Percentiles rank a stretch among this genome's conserved stretches.
Evolutionary conservation across 2,888 invertebrate genomes (phyloP).

Genomic region (Lysandra bellargus): DNA sequence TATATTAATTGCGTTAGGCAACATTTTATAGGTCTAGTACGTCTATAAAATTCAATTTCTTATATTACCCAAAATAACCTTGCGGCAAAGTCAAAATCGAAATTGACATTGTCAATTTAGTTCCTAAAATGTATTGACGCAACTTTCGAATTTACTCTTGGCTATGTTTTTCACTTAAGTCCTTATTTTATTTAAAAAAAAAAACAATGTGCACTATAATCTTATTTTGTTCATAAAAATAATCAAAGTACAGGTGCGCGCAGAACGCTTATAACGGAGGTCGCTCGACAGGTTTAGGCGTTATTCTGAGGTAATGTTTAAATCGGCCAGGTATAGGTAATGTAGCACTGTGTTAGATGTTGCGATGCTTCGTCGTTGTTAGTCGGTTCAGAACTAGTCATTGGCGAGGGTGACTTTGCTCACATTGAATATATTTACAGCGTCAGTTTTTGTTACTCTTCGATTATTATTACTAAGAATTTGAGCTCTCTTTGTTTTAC

Average conservation of each 20-base stretch:
- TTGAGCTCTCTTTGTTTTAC: neutral
- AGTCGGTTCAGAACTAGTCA: slow-evolving; percentile 51
- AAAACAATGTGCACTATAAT: neutral
- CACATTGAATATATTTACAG: slow-evolving; percentile 19
- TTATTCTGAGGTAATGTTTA: neutral
- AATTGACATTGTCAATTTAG: neutral
- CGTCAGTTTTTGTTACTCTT: neutral
- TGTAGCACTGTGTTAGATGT: slow-evolving; percentile 21
- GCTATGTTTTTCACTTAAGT: neutral
- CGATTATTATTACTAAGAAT: neutral
- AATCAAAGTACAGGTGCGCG: neutral
- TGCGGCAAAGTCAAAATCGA: neutral
- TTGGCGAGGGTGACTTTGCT: slow-evolving; percentile 45
- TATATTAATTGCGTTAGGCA: neutral
- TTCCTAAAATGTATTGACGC: neutral
- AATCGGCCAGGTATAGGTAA: neutral
- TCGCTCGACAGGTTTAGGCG: slow-evolving; percentile 28
- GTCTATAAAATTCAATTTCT: neutral
- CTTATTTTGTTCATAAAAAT: neutral
- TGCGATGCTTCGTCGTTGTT: slow-evolving; percentile 35
- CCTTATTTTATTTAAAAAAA: neutral
- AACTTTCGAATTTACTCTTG: neutral
- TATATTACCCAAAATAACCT: neutral
- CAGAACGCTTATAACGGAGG: neutral
- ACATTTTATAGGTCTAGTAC: slow-evolving; percentile 19